Conservation (phyloP, 2,797 vertebrate genomes). For the Thunnus albacares region DNA sequence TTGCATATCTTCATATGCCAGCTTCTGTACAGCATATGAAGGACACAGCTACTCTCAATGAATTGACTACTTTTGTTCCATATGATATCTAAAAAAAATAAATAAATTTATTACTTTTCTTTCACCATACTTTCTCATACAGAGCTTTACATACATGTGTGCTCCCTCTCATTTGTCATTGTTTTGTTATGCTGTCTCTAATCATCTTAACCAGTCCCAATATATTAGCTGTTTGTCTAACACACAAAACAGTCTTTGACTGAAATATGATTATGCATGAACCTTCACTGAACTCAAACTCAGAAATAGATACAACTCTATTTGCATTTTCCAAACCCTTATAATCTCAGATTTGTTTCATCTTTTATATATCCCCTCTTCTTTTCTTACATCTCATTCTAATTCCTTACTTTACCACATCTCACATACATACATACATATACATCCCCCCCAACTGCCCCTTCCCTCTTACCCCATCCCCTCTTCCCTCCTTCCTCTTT, state of each 20-base stretch:
- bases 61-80: constrained; percentile 4
- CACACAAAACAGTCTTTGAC: constrained; percentile 1
- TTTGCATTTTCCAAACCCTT: not conserved
- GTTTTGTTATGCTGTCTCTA: constrained; percentile 2
- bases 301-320: not conserved
- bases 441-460: not conserved
- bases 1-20: not conserved
- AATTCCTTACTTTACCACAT: not conserved
- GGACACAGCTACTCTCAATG: not conserved
- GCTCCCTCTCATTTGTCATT: constrained; percentile 14
- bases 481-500: not conserved
- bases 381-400: not conserved
- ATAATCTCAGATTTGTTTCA: not conserved
- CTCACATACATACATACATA: not conserved
- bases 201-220: constrained; percentile 30
- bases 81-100: not conserved
- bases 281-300: constrained; percentile 18
- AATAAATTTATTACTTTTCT: constrained; percentile 2
- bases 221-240: constrained; percentile 41
- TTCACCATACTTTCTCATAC: not conserved
- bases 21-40: constrained; percentile 12
- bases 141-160: not conserved
- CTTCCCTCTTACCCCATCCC: not conserved
- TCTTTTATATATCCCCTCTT: not conserved
- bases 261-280: constrained; percentile 19